Conservation (phyloP, 1,140 invertebrate species). For the Grapholita molesta region DNA sequence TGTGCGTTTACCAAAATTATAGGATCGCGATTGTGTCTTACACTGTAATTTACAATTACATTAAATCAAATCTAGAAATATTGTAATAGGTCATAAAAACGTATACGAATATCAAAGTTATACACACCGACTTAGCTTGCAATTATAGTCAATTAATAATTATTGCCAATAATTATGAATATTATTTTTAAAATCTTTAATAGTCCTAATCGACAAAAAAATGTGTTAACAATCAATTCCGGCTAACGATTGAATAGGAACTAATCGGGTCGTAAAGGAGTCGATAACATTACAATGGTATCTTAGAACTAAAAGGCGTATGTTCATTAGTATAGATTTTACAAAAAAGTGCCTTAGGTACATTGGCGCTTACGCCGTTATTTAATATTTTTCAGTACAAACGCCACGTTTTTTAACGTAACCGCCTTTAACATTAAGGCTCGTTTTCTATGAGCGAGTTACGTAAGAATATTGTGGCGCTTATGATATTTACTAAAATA, state of each 20-base stretch:
- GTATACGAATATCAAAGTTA: not conserved
- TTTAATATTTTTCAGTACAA: not conserved
- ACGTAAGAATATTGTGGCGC: not conserved
- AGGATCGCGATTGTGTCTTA: no score
- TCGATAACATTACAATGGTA: conserved; percentile 63
- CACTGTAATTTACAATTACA: no score
- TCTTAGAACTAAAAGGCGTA: not conserved
- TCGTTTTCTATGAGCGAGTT: not conserved
- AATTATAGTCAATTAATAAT: not conserved
- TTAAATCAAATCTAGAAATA: not conserved
- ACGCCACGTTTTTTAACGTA: not conserved
- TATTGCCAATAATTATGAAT: conserved; percentile 9
- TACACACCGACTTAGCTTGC: not conserved
- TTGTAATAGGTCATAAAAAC: not conserved
- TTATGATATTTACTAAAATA: not conserved
- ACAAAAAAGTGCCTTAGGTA: not conserved
- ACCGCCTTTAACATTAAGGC: not conserved
- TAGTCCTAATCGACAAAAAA: conserved; percentile 65
- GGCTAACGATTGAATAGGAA: conserved; percentile 65
- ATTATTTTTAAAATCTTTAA: conserved; percentile 3
- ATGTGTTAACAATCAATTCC: conserved; percentile 69
- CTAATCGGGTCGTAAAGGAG: conserved; percentile 63
- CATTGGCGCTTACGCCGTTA: not conserved
- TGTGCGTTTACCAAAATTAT: no score
- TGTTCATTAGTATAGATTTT: not conserved